These are phyloP conservation scores for Torymus auratus DNA, from an alignment of 2,888 invertebrate species.

Conservation along the genomic window DNA sequence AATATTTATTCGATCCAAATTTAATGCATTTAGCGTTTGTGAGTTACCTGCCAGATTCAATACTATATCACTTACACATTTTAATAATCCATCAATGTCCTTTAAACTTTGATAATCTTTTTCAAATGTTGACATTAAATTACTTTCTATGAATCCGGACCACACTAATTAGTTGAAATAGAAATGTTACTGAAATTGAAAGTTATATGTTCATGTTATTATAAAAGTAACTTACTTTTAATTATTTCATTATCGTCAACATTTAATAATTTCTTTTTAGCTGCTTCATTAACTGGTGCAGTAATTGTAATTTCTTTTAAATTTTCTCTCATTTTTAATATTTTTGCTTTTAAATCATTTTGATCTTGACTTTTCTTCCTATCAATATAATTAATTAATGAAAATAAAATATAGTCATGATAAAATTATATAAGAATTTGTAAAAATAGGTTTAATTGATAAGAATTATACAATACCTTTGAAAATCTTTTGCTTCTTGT, in stretches of 20 bases:
- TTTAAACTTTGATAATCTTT: conserved; percentile 60
- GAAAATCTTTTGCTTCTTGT: conserved; percentile 40
- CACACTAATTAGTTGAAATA: conserved; percentile 41
- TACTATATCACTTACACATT: conserved; percentile 62
- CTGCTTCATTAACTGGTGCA: conserved; percentile 65
- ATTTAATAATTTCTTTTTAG: conserved; percentile 64
- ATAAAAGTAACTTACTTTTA: conserved; percentile 61
- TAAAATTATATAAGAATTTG: too few relatives aligned
- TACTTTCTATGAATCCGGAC: conserved; percentile 33
- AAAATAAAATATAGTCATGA: neutral
- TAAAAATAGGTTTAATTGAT: too few relatives aligned
- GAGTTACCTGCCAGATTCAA: conserved; percentile 62
- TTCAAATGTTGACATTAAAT: conserved; percentile 53
- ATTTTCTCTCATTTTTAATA: conserved; percentile 64
- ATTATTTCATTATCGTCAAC: conserved; percentile 66
- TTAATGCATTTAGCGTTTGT: conserved; percentile 64
- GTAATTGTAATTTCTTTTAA: conserved; percentile 56
- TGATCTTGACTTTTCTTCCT: conserved; percentile 63
- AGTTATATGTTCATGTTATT: conserved; percentile 7
- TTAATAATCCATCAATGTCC: conserved; percentile 60
- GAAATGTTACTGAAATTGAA: conserved; percentile 37
- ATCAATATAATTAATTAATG: conserved; percentile 35
- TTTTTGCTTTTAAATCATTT: conserved; percentile 60
- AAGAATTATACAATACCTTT: neutral
- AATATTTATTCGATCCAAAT: conserved; percentile 62